A percentile compares a stretch with the other conserved stretches of the same genome.
These are phyloP conservation scores for Gallinago solitaria DNA, from an alignment of 2,797 vertebrate genomes.

Conservation along the genomic window DNA sequence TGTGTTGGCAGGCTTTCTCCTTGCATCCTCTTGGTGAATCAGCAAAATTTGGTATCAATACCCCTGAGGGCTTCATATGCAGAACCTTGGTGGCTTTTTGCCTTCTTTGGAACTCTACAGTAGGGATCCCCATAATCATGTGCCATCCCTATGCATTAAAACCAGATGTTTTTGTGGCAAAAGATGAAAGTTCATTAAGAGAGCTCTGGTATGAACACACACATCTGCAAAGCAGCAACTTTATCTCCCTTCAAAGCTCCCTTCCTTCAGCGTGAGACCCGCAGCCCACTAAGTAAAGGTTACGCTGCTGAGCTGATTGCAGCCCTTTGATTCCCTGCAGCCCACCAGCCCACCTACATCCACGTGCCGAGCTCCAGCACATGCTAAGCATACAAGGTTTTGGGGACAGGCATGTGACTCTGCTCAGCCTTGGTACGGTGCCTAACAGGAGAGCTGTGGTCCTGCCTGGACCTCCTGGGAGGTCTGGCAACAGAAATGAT, in stretches of 20 bases:
- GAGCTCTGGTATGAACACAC: neutral
- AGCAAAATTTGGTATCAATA: neutral
- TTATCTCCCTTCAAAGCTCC: constrained; percentile 39
- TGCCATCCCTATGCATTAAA: constrained; percentile 1
- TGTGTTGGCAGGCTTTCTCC: neutral
- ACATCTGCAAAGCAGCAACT: constrained; percentile 22
- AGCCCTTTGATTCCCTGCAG: neutral
- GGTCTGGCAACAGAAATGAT: neutral
- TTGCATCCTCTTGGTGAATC: neutral
- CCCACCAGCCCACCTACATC: neutral
- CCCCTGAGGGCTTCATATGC: neutral
- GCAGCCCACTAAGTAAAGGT: neutral
- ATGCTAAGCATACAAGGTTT: neutral
- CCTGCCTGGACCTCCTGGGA: neutral
- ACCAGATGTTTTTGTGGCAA: constrained; percentile 21
- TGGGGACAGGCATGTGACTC: neutral
- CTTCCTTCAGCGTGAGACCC: neutral
- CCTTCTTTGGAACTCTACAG: neutral
- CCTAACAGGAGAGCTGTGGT: neutral
- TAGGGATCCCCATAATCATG: neutral
- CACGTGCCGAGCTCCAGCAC: neutral
- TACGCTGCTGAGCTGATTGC: neutral
- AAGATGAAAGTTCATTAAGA: constrained; percentile 42
- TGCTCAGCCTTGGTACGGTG: neutral
- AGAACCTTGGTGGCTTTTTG: neutral